Conservation (phyloP, 2,888 invertebrate genomes). For the Anticlea derivata region DNA sequence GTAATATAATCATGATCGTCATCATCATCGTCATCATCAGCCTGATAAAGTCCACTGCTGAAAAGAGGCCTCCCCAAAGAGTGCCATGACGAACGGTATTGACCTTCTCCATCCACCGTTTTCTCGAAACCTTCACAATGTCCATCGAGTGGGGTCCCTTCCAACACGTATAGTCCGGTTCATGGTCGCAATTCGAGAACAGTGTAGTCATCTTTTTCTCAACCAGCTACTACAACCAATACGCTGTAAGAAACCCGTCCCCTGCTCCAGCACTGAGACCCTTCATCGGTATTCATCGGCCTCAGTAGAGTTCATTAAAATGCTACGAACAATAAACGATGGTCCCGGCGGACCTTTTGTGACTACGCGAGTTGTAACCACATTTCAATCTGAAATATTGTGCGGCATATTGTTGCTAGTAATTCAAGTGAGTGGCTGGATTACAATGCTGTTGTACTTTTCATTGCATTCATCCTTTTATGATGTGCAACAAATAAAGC, state of each 20-base stretch:
- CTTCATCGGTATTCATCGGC: constrained; percentile 74
- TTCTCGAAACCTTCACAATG: no score
- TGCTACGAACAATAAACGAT: constrained; percentile 74
- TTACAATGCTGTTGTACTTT: neutral
- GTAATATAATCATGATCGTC: no score
- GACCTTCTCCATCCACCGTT: no score
- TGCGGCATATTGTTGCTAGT: constrained; percentile 57
- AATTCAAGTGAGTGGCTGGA: constrained; percentile 21
- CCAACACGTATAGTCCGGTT: no score
- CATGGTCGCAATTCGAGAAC: no score
- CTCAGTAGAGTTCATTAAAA: constrained; percentile 74
- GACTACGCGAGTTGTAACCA: constrained; percentile 64
- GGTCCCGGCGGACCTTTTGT: constrained; percentile 67
- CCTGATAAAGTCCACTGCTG: no score
- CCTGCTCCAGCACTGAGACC: constrained; percentile 26
- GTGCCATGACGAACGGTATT: no score
- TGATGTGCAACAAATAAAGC: no score
- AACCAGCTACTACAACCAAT: neutral
- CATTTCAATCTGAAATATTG: constrained; percentile 70
- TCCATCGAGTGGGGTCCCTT: no score
- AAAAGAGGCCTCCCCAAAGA: no score
- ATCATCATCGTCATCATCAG: no score
- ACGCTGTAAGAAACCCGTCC: neutral
- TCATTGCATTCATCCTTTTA: neutral
- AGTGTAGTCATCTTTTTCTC: neutral